A percentile compares a stretch with the other conserved stretches of the same genome.
These are phyloP conservation scores for Neomorphus geoffroyi DNA, from an alignment of 2,797 vertebrate genomes.

Conservation along the genomic window DNA sequence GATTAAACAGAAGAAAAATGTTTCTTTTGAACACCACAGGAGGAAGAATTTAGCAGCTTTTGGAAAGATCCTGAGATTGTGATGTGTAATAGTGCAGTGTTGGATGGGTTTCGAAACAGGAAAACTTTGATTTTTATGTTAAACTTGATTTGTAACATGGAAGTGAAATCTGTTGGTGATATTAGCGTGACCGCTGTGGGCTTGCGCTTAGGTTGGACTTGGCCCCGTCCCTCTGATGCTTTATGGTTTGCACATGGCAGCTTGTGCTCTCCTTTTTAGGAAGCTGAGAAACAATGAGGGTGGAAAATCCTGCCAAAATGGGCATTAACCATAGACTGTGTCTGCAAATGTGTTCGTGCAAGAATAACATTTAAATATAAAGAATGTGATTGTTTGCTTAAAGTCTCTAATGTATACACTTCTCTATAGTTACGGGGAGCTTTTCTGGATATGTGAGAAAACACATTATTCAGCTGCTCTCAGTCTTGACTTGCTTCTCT, in stretches of 20 bases:
- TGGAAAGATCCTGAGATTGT: constrained; percentile 12
- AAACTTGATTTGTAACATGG: constrained; percentile 5
- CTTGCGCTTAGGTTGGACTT: neutral
- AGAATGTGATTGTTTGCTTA: neutral
- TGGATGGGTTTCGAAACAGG: constrained; percentile 24
- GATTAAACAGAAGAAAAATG: neutral
- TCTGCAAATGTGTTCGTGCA: neutral
- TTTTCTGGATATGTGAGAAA: neutral
- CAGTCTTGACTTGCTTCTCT: neutral
- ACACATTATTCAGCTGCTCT: neutral
- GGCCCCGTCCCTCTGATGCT: neutral
- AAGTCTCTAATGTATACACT: neutral
- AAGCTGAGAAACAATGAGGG: neutral
- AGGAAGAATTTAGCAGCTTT: constrained; percentile 3
- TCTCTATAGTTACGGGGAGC: neutral
- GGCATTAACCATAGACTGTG: neutral
- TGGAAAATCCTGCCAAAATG: constrained; percentile 16
- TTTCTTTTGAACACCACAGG: constrained; percentile 4
- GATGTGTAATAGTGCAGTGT: neutral
- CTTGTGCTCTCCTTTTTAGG: neutral
- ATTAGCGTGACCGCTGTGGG: neutral
- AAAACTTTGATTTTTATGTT: constrained; percentile 37
- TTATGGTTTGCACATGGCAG: constrained; percentile 41
- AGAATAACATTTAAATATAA: neutral
- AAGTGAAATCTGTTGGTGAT: neutral